phyloP scores from a whole-genome alignment of 2,113 vertebrate species.

The Forbesichthys papilliferus region DNA sequence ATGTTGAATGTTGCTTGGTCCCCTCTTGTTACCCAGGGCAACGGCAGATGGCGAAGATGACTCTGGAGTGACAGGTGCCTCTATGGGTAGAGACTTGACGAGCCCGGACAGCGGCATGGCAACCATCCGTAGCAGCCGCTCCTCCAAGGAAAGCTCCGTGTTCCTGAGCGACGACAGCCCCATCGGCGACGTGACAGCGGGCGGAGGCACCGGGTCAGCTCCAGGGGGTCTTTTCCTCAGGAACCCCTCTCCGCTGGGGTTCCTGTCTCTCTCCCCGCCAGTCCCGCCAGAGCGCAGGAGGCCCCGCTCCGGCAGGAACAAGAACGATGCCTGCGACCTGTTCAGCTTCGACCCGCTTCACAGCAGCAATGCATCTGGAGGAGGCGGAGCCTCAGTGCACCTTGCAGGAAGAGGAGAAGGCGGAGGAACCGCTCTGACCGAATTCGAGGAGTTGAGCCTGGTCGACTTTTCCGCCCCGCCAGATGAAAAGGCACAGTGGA shows the following conservation, averaged over 20 bases:
- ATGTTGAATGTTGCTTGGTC: neutral
- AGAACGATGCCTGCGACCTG: conserved; percentile 78
- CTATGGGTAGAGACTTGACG: conserved; percentile 80
- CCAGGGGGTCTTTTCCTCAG: conserved; percentile 75
- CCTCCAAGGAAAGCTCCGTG: conserved; percentile 93
- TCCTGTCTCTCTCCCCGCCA: conserved; percentile 76
- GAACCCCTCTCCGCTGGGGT: conserved; percentile 78
- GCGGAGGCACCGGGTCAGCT: conserved; percentile 35
- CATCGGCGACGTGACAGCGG: conserved; percentile 77
- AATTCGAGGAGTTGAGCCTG: conserved; percentile 73
- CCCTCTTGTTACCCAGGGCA: conserved; percentile 46
- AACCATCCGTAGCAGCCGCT: conserved; percentile 91
- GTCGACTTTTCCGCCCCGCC: conserved; percentile 76
- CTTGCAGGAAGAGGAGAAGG: conserved; percentile 55
- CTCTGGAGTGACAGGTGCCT: conserved; percentile 37
- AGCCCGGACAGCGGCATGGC: conserved; percentile 93
- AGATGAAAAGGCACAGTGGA: conserved; percentile 52
- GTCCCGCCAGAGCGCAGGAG: conserved; percentile 80
- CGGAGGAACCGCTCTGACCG: conserved; percentile 74
- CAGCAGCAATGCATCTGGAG: conserved; percentile 65
- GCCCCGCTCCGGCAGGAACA: conserved; percentile 67
- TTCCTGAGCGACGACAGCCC: conserved; percentile 95
- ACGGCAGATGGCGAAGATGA: conserved; percentile 77
- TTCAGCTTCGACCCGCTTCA: conserved; percentile 84
- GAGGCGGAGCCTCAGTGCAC: conserved; percentile 60